Base-by-base conservation (phyloP, 2,113 vertebrate species). In the Loxodonta africana region DNA sequence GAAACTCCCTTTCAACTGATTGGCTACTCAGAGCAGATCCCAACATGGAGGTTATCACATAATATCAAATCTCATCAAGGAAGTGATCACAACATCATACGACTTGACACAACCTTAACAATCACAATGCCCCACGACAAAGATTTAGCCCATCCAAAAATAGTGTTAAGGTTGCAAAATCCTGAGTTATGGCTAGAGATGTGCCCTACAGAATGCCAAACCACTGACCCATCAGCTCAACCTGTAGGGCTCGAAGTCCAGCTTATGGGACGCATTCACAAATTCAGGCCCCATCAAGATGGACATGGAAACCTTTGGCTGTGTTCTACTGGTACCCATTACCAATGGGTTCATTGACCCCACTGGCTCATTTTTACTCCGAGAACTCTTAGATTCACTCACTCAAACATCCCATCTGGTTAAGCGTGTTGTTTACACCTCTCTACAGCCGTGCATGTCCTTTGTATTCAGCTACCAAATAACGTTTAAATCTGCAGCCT, bases 251-350 rank as follows among this genome's bases (percentile, higher is more conserved):
- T 5, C 63, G 26, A 51, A 74, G 30, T 14, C 14, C 3, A 1
- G 44, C 33, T 11, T 17, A 11, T 5, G 69, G 78, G 77, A 41
- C 46, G 4, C 21, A n/a, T 2, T 53, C 6, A 14, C 12, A 30
- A 44, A 48, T 57, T 33, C 4, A 0, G 30, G 3, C 25, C 21
- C 76, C 37, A 25, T 28, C 10, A 10, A 8, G n/a, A 28, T 0
- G 15, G 23, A 6, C 0, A 1, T 30, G 44, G 0, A 2, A 46
- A 21, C 2, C 0, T 9, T 20, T 10, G 18, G 15, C 44, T 69
- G 74, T 4, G 20, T 17, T 8, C 30, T 0, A 0, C 8, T 0
- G 6, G 30, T 0, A 2, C 73, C 20, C 0, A 0, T 23, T 1
- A 6, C 51, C 26, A 3, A 0, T 17, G 4, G 14, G 71, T 5